Conservation (phyloP, 2,888 invertebrate species). For the Apocheima hispidaria region DNA sequence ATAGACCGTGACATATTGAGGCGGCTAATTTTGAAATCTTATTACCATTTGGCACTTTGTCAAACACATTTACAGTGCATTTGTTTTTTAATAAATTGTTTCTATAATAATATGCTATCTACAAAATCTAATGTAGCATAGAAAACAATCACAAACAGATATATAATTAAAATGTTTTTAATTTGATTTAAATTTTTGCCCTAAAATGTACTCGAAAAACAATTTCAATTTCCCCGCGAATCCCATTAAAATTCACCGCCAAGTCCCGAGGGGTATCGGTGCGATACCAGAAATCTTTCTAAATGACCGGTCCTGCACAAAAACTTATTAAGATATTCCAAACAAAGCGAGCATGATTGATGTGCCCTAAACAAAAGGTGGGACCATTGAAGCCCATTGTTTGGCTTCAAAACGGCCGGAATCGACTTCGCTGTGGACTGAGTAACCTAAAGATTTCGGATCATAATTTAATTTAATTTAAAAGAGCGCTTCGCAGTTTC, state of each 20-base stretch:
- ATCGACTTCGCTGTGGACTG: slow-evolving; percentile 42
- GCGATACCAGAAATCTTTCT: slow-evolving; percentile 77
- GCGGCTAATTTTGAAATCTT: slow-evolving; percentile 28
- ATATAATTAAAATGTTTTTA: neutral
- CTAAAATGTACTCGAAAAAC: slow-evolving; percentile 22
- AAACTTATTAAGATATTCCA: slow-evolving; percentile 84
- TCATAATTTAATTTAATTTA: neutral
- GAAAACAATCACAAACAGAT: neutral
- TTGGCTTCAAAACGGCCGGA: slow-evolving; percentile 60
- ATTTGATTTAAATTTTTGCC: neutral
- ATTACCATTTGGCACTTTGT: slow-evolving; percentile 16
- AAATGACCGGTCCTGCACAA: slow-evolving; percentile 81
- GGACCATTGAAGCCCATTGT: slow-evolving; percentile 63
- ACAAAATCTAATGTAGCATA: no score
- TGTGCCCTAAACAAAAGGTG: slow-evolving; percentile 78
- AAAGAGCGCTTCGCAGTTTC: no score
- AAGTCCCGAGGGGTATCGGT: slow-evolving; percentile 56
- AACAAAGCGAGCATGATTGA: slow-evolving; percentile 81
- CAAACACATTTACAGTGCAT: neutral
- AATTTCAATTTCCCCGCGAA: slow-evolving; percentile 59
- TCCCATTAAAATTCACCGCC: slow-evolving; percentile 68
- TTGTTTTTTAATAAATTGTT: no score
- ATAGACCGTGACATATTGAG: slow-evolving; percentile 44
- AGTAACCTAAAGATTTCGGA: slow-evolving; percentile 11
- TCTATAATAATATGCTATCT: no score